phyloP scores from a whole-genome alignment of 2,888 invertebrate species.

The Seladonia tumulorum region DNA sequence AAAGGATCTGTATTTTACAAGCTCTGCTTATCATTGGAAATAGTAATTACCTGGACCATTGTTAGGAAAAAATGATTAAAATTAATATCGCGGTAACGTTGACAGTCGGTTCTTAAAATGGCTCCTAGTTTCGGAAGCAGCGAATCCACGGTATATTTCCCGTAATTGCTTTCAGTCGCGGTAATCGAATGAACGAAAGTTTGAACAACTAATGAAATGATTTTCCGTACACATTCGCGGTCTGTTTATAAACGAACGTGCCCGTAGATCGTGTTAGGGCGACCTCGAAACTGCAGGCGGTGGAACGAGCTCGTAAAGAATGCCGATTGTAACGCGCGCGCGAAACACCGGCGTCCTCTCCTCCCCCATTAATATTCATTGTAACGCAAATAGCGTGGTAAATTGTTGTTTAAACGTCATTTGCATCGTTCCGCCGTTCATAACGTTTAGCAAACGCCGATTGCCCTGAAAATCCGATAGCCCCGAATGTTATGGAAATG shows the following conservation, averaged over 20 bases:
- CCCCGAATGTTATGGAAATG: slow-evolving; percentile 47
- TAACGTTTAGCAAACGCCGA: slow-evolving; percentile 36
- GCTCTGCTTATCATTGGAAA: too few species aligned
- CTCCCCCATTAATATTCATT: slow-evolving; percentile 37
- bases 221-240: not conserved
- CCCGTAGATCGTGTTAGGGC: not conserved
- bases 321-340: slow-evolving; percentile 9
- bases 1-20: too few species aligned
- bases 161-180: not conserved
- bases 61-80: too few species aligned
- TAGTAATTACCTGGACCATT: too few species aligned
- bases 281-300: not conserved
- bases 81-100: too few species aligned
- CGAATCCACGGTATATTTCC: not conserved
- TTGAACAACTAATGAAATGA: not conserved
- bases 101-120: too few species aligned
- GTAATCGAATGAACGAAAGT: not conserved
- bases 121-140: too few species aligned
- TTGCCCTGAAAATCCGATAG: slow-evolving; percentile 40
- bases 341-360: slow-evolving; percentile 8
- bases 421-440: slow-evolving; percentile 24
- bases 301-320: slow-evolving; percentile 31
- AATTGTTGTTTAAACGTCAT: slow-evolving; percentile 44
- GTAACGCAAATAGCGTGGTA: slow-evolving; percentile 19
- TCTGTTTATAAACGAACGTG: not conserved